Evolutionary conservation across 1,140 invertebrate species (phyloP), one percentile per base, ranked within the genome.

Genomic region (Apis dorsata): DNA sequence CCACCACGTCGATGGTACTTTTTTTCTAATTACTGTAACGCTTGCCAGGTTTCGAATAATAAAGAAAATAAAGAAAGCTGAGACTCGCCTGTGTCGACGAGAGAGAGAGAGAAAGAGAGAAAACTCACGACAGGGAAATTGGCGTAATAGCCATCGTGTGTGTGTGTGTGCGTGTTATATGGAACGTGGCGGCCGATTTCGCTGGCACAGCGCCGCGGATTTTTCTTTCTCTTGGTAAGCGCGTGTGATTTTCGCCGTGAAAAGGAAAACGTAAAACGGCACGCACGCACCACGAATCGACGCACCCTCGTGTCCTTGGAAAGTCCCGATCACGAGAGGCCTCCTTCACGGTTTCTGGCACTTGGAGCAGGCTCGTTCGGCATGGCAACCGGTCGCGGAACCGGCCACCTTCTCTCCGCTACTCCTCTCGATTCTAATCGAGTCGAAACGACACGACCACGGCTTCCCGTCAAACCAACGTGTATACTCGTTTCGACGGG

Each of bases 231-330:
- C 34, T 44, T 3, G 34, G 34, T 3, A 7, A 7, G 34, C 74
- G 34, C 55, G 8, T 21, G 71, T 60, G 86, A 88, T 88, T 88
- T 88, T 86, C 87, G 63, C 73, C 71, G 80, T 66, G 83, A 83
- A 85, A 72, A 88, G 86, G 86, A 88, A 88, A 88, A 86, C 85
- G 77, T 44, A 55, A 55, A 74, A 49, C 53, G 73, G n/a, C 55
- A 81, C 79, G 66, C 75, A 55, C 75, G n/a, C 74, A 78, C 79
- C 83, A 83, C 71, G 71, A 79, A 84, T 76, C 72, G 77, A 49
- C 73, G 80, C 86, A 85, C 81, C 72, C 82, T 83, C 79, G 88
- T 89, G 88, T 87, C 88, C 88, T 89, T 89, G 88, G 84, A 89
- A 79, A 89, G 85, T 83, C 85, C 68, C 78, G 87, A 86, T 83